Conservation (phyloP, 2,113 vertebrate species). For the Pangasianodon gigas region DNA sequence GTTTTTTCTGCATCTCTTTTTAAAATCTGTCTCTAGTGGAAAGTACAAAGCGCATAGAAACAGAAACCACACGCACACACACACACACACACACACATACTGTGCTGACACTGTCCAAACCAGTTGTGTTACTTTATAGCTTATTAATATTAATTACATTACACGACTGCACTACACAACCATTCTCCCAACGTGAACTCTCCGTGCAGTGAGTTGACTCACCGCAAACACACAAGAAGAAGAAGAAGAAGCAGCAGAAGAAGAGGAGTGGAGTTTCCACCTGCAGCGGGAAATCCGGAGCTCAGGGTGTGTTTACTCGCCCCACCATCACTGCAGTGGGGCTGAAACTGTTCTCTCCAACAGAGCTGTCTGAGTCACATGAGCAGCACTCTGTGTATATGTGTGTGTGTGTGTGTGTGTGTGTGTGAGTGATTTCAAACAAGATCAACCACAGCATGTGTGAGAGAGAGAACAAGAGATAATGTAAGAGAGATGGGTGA, state of each 20-base stretch:
- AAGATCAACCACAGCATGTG: slow-evolving; percentile 15
- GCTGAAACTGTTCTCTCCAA: not conserved
- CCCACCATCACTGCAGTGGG: slow-evolving; percentile 36
- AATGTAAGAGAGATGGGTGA: not conserved
- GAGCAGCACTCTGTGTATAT: not conserved
- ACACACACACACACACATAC: slow-evolving; percentile 30
- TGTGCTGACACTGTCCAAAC: not conserved
- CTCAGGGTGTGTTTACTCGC: slow-evolving; percentile 25
- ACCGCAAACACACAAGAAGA: slow-evolving; percentile 16
- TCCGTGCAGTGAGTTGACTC: slow-evolving; percentile 15
- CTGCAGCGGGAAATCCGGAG: not conserved
- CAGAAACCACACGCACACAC: not conserved
- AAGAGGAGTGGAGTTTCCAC: slow-evolving; percentile 3
- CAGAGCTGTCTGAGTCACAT: slow-evolving; percentile 27
- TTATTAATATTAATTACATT: not conserved
- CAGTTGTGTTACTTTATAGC: not conserved
- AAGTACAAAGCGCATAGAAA: not conserved
- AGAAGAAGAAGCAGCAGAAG: not conserved
- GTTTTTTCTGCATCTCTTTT: slow-evolving; percentile 38
- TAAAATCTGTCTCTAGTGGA: not conserved
- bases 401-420: slow-evolving; percentile 33
- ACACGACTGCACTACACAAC: not conserved
- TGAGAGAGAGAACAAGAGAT: not conserved
- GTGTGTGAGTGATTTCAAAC: slow-evolving; percentile 18
- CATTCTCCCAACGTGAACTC: not conserved